Conservation (phyloP, 2,888 invertebrate genomes). For the Smittia aterrima region DNA sequence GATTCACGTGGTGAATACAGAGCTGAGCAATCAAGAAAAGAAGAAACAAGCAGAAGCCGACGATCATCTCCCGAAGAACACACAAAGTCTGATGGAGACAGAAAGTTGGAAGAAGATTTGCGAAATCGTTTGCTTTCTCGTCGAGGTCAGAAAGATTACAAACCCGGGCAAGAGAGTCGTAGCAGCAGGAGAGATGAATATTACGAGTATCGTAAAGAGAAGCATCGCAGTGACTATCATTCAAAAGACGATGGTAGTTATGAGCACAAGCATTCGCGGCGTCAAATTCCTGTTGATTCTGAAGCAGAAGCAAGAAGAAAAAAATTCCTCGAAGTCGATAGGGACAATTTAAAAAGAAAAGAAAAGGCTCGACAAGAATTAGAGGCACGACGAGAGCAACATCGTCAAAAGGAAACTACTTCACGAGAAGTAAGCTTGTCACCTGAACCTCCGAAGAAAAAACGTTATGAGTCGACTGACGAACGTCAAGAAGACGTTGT, state of each 20-base stretch:
- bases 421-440: conserved; percentile 46
- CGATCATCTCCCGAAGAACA: conserved; percentile 43
- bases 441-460: conserved; percentile 45
- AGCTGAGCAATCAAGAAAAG: conserved; percentile 51
- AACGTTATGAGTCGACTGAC: conserved; percentile 30
- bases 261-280: conserved; percentile 43
- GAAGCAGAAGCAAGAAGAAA: conserved; percentile 62
- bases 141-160: conserved; percentile 59
- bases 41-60: conserved; percentile 47
- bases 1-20: conserved; percentile 51
- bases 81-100: conserved; percentile 51
- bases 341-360: conserved; percentile 59
- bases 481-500: conserved; percentile 51
- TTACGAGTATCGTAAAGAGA: conserved; percentile 45
- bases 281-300: conserved; percentile 52
- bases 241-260: conserved; percentile 43
- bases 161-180: conserved; percentile 47
- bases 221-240: conserved; percentile 43
- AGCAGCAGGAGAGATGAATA: conserved; percentile 46
- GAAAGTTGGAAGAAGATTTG: conserved; percentile 71
- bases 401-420: conserved; percentile 54
- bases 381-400: conserved; percentile 67
- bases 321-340: conserved; percentile 69
- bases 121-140: conserved; percentile 70
- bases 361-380: conserved; percentile 75